These are phyloP conservation scores for Dolichopus griseipennis DNA, from an alignment of 2,888 invertebrate species.

Conservation along the genomic window DNA sequence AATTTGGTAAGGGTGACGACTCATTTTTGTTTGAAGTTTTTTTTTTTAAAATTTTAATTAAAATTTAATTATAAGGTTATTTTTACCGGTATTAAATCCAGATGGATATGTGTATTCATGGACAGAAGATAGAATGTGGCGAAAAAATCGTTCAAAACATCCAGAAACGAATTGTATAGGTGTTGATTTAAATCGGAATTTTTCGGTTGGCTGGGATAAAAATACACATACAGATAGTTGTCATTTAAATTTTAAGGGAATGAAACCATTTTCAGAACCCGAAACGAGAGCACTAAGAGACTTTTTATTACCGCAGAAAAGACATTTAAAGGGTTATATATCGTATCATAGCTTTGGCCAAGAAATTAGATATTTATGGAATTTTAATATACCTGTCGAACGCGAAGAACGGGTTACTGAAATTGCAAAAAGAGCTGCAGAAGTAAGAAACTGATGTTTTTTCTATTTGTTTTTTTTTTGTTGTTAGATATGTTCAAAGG, in stretches of 20 bases:
- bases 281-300: slow-evolving; percentile 54
- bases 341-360: no score
- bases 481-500: no score
- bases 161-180: slow-evolving; percentile 52
- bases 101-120: slow-evolving; percentile 80
- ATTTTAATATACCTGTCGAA: no score
- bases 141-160: slow-evolving; percentile 58
- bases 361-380: no score
- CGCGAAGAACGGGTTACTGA: no score
- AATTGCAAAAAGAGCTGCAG: no score
- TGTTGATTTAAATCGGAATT: slow-evolving; percentile 78
- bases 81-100: slow-evolving; percentile 68
- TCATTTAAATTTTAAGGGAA: slow-evolving; percentile 53
- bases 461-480: no score
- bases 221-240: slow-evolving; percentile 46
- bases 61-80: slow-evolving; percentile 41
- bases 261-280: slow-evolving; percentile 54
- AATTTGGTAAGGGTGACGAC: slow-evolving; percentile 59
- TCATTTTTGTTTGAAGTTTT: slow-evolving; percentile 17
- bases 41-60: no score
- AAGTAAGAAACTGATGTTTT: no score
- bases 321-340: no score
- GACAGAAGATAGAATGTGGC: slow-evolving; percentile 66
- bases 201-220: slow-evolving; percentile 74
- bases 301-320: slow-evolving; percentile 29